phyloP scores from a whole-genome alignment of 2,888 invertebrate genomes.

The Leptopilina drosophilae region DNA sequence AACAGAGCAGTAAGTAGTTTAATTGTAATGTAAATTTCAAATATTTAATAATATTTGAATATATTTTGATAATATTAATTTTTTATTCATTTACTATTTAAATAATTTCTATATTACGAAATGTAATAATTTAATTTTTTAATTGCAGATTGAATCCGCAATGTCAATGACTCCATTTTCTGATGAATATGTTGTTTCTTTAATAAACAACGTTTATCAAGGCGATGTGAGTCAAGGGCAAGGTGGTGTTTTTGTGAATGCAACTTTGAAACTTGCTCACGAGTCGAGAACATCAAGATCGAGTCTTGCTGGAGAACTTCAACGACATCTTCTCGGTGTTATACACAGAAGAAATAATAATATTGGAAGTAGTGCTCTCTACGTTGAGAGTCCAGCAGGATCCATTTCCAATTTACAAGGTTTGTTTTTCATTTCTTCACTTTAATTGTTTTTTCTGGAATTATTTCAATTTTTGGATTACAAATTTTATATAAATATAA shows the following conservation, averaged over 20 bases:
- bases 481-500: too few relatives aligned
- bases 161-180: slow-evolving; percentile 95
- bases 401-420: slow-evolving; percentile 87
- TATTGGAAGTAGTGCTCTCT: slow-evolving; percentile 90
- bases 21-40: not conserved
- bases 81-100: not conserved
- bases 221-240: slow-evolving; percentile 84
- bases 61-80: not conserved
- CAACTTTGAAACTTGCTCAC: slow-evolving; percentile 84
- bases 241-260: slow-evolving; percentile 89
- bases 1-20: slow-evolving; percentile 86
- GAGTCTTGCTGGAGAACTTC: slow-evolving; percentile 86
- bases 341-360: slow-evolving; percentile 91
- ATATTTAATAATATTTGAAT: too few relatives aligned
- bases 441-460: too few relatives aligned
- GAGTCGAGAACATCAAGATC: slow-evolving; percentile 81
- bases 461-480: too few relatives aligned
- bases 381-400: slow-evolving; percentile 89
- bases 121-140: slow-evolving; percentile 26
- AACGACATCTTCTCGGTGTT: slow-evolving; percentile 90
- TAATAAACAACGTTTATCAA: slow-evolving; percentile 87
- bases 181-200: slow-evolving; percentile 89
- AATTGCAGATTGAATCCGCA: slow-evolving; percentile 88
- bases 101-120: not conserved
- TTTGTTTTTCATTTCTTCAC: slow-evolving; percentile 61